phyloP scores from a whole-genome alignment of 2,888 invertebrate genomes.

The Danaus chrysippus region DNA sequence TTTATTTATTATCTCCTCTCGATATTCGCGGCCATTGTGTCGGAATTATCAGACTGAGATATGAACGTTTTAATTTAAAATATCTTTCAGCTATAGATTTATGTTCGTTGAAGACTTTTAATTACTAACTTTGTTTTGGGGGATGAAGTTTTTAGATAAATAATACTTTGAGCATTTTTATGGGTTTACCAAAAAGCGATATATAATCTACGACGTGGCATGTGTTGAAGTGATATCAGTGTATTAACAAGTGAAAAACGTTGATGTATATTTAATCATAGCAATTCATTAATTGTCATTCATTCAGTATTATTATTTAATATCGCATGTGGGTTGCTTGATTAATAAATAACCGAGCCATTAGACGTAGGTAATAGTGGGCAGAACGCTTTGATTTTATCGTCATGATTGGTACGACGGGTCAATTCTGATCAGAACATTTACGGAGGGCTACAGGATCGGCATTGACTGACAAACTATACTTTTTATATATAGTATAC shows the following conservation, averaged over 20 bases:
- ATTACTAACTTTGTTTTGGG: conserved; percentile 50
- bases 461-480: background rate
- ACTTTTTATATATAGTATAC: background rate
- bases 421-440: conserved; percentile 34
- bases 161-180: conserved; percentile 8
- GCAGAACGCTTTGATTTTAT: conserved; percentile 30
- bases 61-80: conserved; percentile 63
- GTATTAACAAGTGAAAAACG: no score
- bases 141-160: conserved; percentile 22
- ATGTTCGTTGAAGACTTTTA: conserved; percentile 54
- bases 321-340: conserved; percentile 1
- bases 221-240: no score
- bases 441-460: conserved; percentile 15
- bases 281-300: background rate
- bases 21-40: conserved; percentile 38
- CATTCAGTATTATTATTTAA: conserved; percentile 5
- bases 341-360: conserved; percentile 15
- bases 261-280: no score
- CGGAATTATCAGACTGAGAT: conserved; percentile 43
- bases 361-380: conserved; percentile 13
- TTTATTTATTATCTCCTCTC: conserved; percentile 7
- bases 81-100: conserved; percentile 65
- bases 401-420: conserved; percentile 28
- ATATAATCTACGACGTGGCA: no score
- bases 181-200: background rate